Percentiles rank a stretch among this genome's conserved stretches.
These are phyloP conservation scores for Cliona cf. orientalis DNA, from an alignment of 37 sponge, comb jelly and placozoan species.

Conservation along the genomic window DNA sequence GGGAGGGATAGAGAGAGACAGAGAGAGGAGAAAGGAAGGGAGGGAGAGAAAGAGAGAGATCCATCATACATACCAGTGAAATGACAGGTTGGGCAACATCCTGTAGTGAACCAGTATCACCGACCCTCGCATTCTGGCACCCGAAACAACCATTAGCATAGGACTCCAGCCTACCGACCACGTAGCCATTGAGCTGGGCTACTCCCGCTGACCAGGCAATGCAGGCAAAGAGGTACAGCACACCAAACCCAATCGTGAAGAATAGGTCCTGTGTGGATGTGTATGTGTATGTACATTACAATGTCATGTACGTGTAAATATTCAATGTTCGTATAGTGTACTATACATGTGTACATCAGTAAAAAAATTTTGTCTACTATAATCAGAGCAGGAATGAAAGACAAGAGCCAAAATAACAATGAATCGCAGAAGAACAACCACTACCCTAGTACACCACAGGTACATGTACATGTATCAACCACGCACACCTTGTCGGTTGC, in stretches of 20 bases:
- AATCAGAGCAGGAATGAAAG: neutral
- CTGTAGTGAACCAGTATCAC: neutral
- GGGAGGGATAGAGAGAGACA: no score
- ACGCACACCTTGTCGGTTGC: no score
- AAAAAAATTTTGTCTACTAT: neutral
- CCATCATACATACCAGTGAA: conserved; percentile 55
- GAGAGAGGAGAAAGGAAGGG: no score
- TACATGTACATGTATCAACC: neutral
- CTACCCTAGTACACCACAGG: no score
- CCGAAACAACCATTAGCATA: neutral
- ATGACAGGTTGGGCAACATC: conserved; percentile 38
- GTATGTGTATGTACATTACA: neutral
- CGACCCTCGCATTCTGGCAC: neutral
- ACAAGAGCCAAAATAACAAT: neutral
- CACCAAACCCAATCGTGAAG: conserved; percentile 22
- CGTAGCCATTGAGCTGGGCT: conserved; percentile 23
- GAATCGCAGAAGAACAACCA: no score
- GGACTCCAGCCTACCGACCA: neutral
- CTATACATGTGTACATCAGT: no score
- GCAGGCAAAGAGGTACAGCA: conserved; percentile 65
- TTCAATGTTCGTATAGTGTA: no score
- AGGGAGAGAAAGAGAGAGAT: no score
- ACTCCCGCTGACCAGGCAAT: conserved; percentile 72
- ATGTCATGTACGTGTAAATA: neutral
- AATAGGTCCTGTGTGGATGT: conserved; percentile 54